phyloP scores from a whole-genome alignment of 2,888 invertebrate species.

The Caenorhabditis sp. region DNA sequence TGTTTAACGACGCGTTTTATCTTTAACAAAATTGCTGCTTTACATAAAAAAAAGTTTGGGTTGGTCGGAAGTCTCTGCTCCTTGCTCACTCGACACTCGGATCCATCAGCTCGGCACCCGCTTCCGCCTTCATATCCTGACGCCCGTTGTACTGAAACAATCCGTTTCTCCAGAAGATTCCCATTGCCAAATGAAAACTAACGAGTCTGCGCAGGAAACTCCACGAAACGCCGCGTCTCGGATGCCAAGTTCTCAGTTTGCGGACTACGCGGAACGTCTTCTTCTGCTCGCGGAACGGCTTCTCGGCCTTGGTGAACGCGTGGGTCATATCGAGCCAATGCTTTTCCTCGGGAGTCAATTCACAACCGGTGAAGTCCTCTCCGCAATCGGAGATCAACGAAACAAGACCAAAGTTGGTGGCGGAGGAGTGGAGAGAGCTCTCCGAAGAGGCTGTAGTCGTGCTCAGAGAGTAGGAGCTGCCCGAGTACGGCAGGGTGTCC shows the following conservation, averaged over 20 bases:
- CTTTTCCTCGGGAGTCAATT: conserved; percentile 22
- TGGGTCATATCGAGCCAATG: conserved; percentile 28
- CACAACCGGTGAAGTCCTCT: conserved; percentile 7
- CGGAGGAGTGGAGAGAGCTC: conserved; percentile 18
- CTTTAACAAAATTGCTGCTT: too few relatives aligned
- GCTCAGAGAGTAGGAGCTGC: background rate
- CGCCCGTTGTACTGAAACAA: conserved; percentile 40
- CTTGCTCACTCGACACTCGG: conserved; percentile 2
- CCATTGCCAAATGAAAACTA: background rate
- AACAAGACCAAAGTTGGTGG: conserved; percentile 26
- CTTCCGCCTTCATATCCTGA: conserved; percentile 29
- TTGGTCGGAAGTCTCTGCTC: too few relatives aligned
- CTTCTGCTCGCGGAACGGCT: conserved; percentile 35
- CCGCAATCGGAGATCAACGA: conserved; percentile 17
- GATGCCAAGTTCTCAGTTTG: conserved; percentile 28
- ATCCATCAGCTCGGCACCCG: background rate
- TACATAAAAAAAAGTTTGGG: too few relatives aligned
- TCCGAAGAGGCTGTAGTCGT: background rate
- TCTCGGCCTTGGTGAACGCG: conserved; percentile 29
- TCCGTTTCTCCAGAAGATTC: background rate
- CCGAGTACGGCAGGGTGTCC: background rate
- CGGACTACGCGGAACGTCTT: conserved; percentile 28
- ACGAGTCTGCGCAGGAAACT: conserved; percentile 41
- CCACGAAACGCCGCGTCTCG: conserved; percentile 27
- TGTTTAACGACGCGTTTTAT: too few relatives aligned